These are phyloP conservation scores for Microctenopoma lineatum DNA, from an alignment of 2,797 vertebrate genomes.

Conservation along the genomic window DNA sequence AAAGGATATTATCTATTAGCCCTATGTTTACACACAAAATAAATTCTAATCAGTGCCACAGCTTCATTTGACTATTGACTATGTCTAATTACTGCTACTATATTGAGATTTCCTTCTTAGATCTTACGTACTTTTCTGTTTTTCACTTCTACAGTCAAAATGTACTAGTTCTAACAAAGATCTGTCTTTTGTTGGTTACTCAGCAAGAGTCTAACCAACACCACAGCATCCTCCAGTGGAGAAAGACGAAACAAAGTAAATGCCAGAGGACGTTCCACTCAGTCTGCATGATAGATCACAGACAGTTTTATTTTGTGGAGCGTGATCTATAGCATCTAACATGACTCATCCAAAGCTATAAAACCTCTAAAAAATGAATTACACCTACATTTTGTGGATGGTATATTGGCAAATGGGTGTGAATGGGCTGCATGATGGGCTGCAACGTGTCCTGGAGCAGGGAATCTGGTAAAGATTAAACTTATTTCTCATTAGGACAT, in stretches of 20 bases:
- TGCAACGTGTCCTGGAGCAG: slow-evolving; percentile 12
- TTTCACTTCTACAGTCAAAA: slow-evolving; percentile 40
- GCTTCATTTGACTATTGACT: slow-evolving; percentile 9
- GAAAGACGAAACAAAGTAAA: slow-evolving; percentile 41
- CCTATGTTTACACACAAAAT: slow-evolving; percentile 25
- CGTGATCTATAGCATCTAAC: slow-evolving; percentile 4
- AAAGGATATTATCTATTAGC: slow-evolving; percentile 17
- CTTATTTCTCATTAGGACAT: slow-evolving; percentile 18
- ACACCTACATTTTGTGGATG: slow-evolving; percentile 29
- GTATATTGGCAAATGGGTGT: slow-evolving; percentile 16
- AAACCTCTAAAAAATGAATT: slow-evolving; percentile 40
- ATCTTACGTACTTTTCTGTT: slow-evolving; percentile 19
- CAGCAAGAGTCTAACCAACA: slow-evolving; percentile 24
- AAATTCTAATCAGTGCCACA: slow-evolving; percentile 36
- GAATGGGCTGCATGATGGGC: slow-evolving; percentile 25
- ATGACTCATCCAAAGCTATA: slow-evolving; percentile 45
- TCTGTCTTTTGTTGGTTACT: slow-evolving; percentile 6
- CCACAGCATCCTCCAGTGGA: slow-evolving; percentile 78
- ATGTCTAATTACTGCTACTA: slow-evolving; percentile 31
- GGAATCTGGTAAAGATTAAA: slow-evolving; percentile 37
- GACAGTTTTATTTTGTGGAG: slow-evolving; percentile 25
- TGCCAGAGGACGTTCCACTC: slow-evolving; percentile 30
- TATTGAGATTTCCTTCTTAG: slow-evolving; percentile 26
- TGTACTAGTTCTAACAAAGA: slow-evolving; percentile 10
- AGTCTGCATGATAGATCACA: slow-evolving; percentile 12